A percentile compares a stretch with the other conserved stretches of the same genome.
Conservation (phyloP, 2,888 invertebrate genomes). For the Eilema caniola region DNA sequence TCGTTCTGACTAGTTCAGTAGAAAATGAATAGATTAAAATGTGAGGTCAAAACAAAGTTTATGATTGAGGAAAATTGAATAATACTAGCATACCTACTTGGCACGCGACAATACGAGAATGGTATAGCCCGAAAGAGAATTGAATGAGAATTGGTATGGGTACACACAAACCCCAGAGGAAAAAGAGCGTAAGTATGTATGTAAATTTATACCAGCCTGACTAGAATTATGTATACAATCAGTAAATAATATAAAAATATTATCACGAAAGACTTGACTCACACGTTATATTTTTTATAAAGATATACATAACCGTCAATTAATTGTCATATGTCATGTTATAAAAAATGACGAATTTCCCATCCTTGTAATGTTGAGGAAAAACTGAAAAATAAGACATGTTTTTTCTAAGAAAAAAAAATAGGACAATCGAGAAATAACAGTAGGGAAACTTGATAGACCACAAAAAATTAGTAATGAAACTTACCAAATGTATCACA, state of each 20-base stretch:
- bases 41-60: not conserved
- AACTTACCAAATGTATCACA: not conserved
- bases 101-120: not conserved
- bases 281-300: not conserved
- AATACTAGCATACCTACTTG: not conserved
- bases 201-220: not conserved
- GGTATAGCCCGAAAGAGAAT: too few relatives aligned
- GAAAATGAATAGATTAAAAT: not conserved
- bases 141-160: too few relatives aligned
- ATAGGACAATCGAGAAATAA: not conserved
- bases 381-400: not conserved
- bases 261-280: not conserved
- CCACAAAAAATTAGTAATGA: not conserved
- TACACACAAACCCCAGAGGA: too few relatives aligned
- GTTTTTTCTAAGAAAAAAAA: not conserved
- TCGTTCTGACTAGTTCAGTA: conserved; percentile 6
- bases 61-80: not conserved
- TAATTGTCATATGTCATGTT: not conserved
- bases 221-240: not conserved
- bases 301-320: not conserved
- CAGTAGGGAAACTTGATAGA: not conserved
- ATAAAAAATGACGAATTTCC: not conserved
- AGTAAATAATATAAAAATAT: not conserved
- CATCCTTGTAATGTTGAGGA: not conserved
- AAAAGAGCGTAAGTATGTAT: not conserved